Evolutionary conservation across 2,797 vertebrate species (phyloP).

Genomic region (Australoheros facetus): DNA sequence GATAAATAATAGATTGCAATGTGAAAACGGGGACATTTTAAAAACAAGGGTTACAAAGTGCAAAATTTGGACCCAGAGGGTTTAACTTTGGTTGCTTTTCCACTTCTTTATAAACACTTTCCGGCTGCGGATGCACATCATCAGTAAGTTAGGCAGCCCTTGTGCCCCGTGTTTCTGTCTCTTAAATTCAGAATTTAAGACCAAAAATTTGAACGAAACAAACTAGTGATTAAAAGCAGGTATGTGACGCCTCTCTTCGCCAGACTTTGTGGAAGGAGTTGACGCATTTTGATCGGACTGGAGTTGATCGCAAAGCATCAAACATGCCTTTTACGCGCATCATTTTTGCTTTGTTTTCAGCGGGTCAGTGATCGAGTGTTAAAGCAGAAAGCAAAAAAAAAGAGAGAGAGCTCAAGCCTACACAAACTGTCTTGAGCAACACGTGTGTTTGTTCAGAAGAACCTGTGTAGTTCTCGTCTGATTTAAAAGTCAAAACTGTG

Average conservation of each 20-base stretch:
- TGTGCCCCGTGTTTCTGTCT: not conserved
- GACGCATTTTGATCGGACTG: not conserved
- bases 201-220: no score
- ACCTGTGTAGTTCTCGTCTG: not conserved
- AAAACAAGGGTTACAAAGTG: not conserved
- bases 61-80: not conserved
- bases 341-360: not conserved
- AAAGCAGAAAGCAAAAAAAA: not conserved
- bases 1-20: constrained; percentile 10
- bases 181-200: not conserved
- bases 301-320: constrained; percentile 2
- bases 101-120: not conserved
- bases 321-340: constrained; percentile 5
- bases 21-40: not conserved
- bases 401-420: not conserved
- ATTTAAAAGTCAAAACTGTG: not conserved
- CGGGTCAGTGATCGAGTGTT: constrained; percentile 1
- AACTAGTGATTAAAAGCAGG: not conserved
- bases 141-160: not conserved
- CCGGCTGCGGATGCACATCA: not conserved
- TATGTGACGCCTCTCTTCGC: not conserved
- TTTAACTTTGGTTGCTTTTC: not conserved
- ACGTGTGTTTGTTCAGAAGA: not conserved
- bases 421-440: not conserved
- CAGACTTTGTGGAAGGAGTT: not conserved